A percentile compares a stretch with the other conserved stretches of the same genome.
These are phyloP conservation scores for Microcebus murinus DNA, from an alignment of 2,113 vertebrate species.

Conservation along the genomic window DNA sequence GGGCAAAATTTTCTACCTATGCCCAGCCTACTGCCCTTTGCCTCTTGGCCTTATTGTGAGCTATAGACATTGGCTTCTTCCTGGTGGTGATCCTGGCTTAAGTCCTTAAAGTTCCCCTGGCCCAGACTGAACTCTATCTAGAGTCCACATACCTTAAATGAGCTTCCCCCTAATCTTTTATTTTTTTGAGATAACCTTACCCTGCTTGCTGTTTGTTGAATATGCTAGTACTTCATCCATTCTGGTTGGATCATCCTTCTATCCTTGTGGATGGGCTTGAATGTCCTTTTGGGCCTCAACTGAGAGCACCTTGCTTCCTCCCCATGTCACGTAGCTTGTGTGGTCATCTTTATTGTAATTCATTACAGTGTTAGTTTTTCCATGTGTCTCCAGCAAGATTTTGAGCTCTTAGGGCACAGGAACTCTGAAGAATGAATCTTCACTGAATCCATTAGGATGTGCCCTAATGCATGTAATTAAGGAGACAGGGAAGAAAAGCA, in stretches of 20 bases:
- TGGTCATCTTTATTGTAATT: background rate
- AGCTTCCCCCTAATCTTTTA: background rate
- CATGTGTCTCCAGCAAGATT: background rate
- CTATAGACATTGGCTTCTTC: fast-evolving
- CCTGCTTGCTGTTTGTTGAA: background rate
- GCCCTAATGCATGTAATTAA: background rate
- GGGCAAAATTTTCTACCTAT: background rate
- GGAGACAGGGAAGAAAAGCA: background rate
- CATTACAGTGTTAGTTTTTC: background rate
- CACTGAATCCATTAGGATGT: background rate
- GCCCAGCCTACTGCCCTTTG: background rate
- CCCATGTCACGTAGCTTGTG: no score
- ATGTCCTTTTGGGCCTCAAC: background rate
- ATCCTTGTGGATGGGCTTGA: background rate
- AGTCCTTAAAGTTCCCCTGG: background rate
- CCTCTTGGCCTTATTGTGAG: background rate
- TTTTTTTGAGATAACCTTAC: background rate
- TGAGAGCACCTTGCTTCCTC: background rate
- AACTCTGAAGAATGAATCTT: background rate
- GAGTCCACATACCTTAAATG: background rate
- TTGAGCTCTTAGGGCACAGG: background rate
- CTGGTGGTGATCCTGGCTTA: background rate
- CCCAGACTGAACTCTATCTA: background rate
- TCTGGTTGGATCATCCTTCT: background rate
- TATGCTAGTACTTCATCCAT: background rate